Evolutionary conservation across 2,888 invertebrate species (phyloP), one percentile per base, ranked within the genome.

Genomic region (Andrena fulva): DNA sequence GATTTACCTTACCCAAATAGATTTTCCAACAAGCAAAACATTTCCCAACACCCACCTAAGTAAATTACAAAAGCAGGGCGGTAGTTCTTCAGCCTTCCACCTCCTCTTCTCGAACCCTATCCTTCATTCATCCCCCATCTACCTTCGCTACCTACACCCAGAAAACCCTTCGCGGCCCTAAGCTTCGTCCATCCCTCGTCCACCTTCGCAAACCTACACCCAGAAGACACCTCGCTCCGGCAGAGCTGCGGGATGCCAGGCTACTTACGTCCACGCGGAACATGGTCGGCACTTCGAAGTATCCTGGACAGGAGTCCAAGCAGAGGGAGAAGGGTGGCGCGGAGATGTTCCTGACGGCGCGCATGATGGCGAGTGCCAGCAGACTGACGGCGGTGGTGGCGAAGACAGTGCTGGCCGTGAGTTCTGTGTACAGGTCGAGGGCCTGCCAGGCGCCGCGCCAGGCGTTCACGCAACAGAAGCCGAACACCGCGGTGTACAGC

Each of bases 381-480:
- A 97, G 94, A 5, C 97, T 96, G 10, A 96, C 95, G 52, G 95
- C 94, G 10, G 96, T 96, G 0, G 96, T 96, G 10, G 96, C 95
- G 80, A 96, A 94, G 80, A 97, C 95, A 85, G 96, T 95, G 78
- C 94, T 95, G 88, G 94, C 95, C 59, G 96, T 96, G 72, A 90
- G 89, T 66, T 95, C 95, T 52, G 97, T 96, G 90, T 96, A 96
- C 92, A 96, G 94, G 92, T 98, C 97, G 90, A 98, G 95, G 67
- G 96, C 94, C 88, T 95, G 95, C 98, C 98, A 98, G 62, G 97
- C 96, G 1, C 98, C 98, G 8, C 98, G 95, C 98, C 98, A 98
- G 80, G 97, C 97, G 91, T 97, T 98, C 60, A 98, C 97, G 93
- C 98, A 98, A 83, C 97, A 96, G 89, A 97, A 95, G 8, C 96